phyloP scores from a whole-genome alignment of 2,113 vertebrate species.

The Gymnobelideus leadbeateri region DNA sequence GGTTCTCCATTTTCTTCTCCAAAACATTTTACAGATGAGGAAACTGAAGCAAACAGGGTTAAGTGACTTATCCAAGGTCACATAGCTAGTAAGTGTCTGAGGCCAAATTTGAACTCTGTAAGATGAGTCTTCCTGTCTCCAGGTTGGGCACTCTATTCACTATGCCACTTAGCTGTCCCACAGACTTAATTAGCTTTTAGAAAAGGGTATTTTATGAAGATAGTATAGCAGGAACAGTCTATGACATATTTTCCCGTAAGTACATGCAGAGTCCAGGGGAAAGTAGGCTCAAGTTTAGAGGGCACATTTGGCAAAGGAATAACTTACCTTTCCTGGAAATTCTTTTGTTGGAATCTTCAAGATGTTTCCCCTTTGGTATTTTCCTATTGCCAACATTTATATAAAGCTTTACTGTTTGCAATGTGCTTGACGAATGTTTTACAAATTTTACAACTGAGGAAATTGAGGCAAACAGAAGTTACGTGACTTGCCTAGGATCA shows the following conservation, averaged over 20 bases:
- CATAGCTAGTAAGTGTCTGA: background rate
- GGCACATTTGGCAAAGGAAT: background rate
- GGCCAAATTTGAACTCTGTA: background rate
- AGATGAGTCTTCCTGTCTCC: background rate
- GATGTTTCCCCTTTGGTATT: background rate
- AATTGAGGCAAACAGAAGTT: background rate
- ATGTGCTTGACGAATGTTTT: background rate
- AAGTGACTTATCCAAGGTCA: background rate
- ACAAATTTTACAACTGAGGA: background rate
- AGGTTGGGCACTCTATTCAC: background rate
- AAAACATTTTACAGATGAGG: background rate
- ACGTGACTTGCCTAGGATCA: background rate
- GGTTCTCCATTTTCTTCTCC: background rate
- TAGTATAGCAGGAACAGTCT: background rate
- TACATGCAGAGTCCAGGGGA: background rate
- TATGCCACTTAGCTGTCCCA: background rate
- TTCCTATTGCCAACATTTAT: background rate
- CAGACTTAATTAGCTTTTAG: background rate
- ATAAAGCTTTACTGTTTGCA: background rate
- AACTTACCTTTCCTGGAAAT: background rate
- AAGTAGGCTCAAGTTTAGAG: background rate
- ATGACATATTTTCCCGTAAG: background rate
- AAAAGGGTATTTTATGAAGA: background rate
- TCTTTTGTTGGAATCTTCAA: background rate
- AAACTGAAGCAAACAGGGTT: background rate